phyloP scores from a whole-genome alignment of 2,888 invertebrate species.

The Rhynchonema sp. region DNA sequence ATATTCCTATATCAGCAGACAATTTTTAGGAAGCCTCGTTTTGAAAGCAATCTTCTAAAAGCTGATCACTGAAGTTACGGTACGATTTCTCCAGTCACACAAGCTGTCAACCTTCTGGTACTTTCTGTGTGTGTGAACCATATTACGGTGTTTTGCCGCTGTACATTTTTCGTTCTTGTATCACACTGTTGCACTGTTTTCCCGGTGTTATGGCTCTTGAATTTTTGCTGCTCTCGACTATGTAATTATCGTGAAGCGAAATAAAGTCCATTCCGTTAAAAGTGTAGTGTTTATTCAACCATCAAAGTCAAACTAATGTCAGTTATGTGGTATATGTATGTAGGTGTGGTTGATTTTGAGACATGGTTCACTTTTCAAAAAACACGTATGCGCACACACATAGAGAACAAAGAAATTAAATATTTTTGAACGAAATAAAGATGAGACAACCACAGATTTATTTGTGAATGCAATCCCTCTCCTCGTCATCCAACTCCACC shows the following conservation, averaged over 20 bases:
- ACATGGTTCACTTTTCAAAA: too few relatives aligned
- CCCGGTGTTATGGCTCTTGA: constrained; percentile 84
- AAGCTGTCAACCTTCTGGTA: constrained; percentile 84
- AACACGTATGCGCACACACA: background rate
- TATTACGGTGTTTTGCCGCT: constrained; percentile 77
- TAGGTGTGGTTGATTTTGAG: too few relatives aligned
- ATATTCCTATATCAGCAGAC: constrained; percentile 45
- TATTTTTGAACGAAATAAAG: background rate
- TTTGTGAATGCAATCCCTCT: background rate
- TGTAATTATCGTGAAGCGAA: too few relatives aligned
- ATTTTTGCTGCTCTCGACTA: too few relatives aligned
- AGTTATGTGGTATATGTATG: too few relatives aligned
- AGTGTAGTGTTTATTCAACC: too few relatives aligned
- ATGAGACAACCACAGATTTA: background rate
- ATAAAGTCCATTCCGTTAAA: too few relatives aligned
- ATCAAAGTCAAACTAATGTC: too few relatives aligned
- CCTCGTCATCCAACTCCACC: background rate
- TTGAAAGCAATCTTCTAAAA: too few relatives aligned
- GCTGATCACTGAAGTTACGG: background rate
- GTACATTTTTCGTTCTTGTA: constrained; percentile 71
- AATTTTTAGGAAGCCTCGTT: background rate
- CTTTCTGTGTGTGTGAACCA: constrained; percentile 83
- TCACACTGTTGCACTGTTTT: too few relatives aligned
- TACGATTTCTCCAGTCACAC: constrained; percentile 34
- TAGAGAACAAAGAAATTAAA: background rate